Evolutionary conservation across 2,888 invertebrate genomes (phyloP).

Genomic region (Neoitamus cyanurus): DNA sequence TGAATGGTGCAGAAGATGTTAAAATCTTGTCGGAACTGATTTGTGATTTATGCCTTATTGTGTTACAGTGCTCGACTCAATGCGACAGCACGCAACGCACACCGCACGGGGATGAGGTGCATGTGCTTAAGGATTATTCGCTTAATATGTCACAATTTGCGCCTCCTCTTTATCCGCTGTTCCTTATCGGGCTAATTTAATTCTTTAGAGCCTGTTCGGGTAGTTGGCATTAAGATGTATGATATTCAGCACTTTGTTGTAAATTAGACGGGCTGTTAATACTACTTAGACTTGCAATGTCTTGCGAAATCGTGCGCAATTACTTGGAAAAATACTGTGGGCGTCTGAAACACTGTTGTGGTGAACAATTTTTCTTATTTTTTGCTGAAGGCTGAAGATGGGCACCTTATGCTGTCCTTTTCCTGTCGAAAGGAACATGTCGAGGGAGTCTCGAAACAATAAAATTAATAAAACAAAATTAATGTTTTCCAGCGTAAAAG

Average conservation of each 20-base stretch:
- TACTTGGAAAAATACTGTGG: background rate
- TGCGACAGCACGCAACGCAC: background rate
- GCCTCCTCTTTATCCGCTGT: background rate
- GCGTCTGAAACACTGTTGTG: background rate
- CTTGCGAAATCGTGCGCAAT: background rate
- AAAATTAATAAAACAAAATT: too few relatives aligned
- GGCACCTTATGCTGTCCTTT: too few relatives aligned
- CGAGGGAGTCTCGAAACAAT: too few relatives aligned
- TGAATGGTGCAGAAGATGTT: slow-evolving; percentile 43
- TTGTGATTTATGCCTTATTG: slow-evolving; percentile 42
- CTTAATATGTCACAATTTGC: slow-evolving; percentile 5
- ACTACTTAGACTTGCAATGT: background rate
- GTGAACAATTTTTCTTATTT: background rate
- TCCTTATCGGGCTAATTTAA: background rate
- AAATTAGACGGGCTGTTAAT: background rate
- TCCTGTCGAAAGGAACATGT: too few relatives aligned
- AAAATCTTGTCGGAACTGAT: slow-evolving; percentile 42
- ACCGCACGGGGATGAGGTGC: background rate
- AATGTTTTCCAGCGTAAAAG: too few relatives aligned
- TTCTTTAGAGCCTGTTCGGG: background rate
- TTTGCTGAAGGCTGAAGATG: too few relatives aligned
- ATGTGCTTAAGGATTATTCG: background rate
- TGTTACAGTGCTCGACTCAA: slow-evolving; percentile 2
- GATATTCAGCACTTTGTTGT: background rate
- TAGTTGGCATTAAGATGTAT: background rate